A percentile compares a stretch with the other conserved stretches of the same genome.
phyloP scores from a whole-genome alignment of 2,797 vertebrate species.

The Smutsia temminckii region DNA sequence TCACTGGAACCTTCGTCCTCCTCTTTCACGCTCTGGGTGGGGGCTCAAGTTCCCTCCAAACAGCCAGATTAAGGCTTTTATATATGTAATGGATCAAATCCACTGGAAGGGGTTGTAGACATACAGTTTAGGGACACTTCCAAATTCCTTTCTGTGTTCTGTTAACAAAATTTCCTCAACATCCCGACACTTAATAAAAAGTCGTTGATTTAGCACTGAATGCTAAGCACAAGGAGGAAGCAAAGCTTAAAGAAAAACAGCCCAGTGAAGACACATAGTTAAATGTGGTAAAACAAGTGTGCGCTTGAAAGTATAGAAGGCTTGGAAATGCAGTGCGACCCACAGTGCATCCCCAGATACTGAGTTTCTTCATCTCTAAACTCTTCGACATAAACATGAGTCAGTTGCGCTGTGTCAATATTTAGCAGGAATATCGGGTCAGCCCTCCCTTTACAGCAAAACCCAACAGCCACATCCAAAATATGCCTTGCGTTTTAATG shows the following conservation, averaged over 20 bases:
- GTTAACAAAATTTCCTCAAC: background rate
- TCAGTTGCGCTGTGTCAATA: slow-evolving; percentile 65
- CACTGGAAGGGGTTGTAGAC: background rate
- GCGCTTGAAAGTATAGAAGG: background rate
- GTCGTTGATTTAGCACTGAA: slow-evolving; percentile 3
- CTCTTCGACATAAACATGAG: slow-evolving; percentile 50
- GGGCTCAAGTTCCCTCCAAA: background rate
- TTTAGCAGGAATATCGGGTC: slow-evolving; percentile 66
- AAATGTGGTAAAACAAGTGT: background rate
- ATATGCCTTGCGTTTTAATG: background rate
- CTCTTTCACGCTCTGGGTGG: background rate
- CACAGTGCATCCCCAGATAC: slow-evolving; percentile 15
- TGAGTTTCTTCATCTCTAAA: slow-evolving; percentile 49
- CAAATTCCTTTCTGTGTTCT: background rate
- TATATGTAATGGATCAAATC: background rate
- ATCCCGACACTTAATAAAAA: background rate
- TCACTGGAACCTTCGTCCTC: background rate
- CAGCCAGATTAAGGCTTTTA: background rate
- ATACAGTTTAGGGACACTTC: background rate
- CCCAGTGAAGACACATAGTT: background rate
- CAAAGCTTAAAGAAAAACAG: background rate
- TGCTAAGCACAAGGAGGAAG: background rate
- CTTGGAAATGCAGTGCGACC: background rate
- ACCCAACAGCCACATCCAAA: slow-evolving; percentile 30
- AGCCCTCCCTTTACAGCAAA: slow-evolving; percentile 10